Percentiles rank a stretch among this genome's conserved stretches.
Conservation (phyloP, 2,888 invertebrate species). For the Ectobius pallidus region DNA sequence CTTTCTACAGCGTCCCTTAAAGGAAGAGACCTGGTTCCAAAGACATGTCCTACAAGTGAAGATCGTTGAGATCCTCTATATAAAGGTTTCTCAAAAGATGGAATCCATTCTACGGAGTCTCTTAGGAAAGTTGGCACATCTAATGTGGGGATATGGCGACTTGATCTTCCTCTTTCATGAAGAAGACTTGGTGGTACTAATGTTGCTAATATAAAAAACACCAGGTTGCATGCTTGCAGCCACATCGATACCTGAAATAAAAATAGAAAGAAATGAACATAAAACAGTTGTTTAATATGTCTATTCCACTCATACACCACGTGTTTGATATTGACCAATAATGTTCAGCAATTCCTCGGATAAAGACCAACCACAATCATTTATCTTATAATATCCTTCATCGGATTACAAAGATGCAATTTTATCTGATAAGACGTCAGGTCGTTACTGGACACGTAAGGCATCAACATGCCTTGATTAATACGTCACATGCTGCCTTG, state of each 20-base stretch:
- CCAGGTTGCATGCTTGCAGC: not conserved
- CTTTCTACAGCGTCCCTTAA: conserved; percentile 79
- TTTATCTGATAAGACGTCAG: no score
- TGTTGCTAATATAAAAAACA: not conserved
- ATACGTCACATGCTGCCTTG: no score
- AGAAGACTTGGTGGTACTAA: not conserved
- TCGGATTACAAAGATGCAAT: no score
- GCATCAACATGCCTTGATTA: no score
- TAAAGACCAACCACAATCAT: no score
- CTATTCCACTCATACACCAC: no score
- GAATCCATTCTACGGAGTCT: conserved; percentile 40
- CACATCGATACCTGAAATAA: not conserved
- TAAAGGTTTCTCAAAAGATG: conserved; percentile 6
- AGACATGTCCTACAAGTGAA: conserved; percentile 43
- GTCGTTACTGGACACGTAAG: no score
- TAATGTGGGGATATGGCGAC: conserved; percentile 3
- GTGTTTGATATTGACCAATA: no score
- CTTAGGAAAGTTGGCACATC: conserved; percentile 34
- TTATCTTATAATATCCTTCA: no score
- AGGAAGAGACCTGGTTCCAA: conserved; percentile 61
- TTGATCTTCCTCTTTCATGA: not conserved
- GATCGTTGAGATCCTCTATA: conserved; percentile 3
- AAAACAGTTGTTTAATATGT: no score
- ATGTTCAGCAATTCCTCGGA: no score
- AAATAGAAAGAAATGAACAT: no score